Base-by-base conservation (phyloP, 1,140 invertebrate species). In the Nomia melanderi region DNA sequence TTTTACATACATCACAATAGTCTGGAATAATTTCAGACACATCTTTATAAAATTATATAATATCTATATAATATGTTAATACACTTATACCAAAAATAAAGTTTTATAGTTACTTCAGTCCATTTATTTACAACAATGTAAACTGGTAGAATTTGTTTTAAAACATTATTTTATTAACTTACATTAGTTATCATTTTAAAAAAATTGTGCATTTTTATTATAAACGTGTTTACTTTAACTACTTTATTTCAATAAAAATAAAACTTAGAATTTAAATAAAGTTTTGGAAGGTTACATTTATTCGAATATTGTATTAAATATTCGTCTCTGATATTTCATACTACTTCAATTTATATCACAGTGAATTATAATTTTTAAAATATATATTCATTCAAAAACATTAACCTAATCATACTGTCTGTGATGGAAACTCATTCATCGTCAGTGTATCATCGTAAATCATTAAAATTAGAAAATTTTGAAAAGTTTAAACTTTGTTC, bases 401-500 rank as follows among this genome's bases (percentile, higher is more conserved):
- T 1, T 0, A 4, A 20, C 0, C 14, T 17, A 44, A 17, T 0
- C 5, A 44, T 4, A 20, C 11, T 41, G 4, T 4, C 2, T 41
- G 20, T 50, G 25, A 79, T 75, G 72, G 77, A 76, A 60, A 39
- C 39, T 57, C 2, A 63, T 39, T 23, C 64, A 9, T 27, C 66
- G 5, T 3, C 14, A 11, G 20, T 23, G 7, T 69, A 57, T 64
- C 7, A 7, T 39, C 75, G 79, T 4, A 47, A 67, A 6, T 36
- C 27, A 12, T 23, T 73, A 7, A n/a, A 41, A 29, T 69, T 85
- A 11, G 20, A 77, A 14, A 72, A 84, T 14, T 70, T 75, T 23
- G 36, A 65, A 25, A 81, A 66, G 5, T 85, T 85, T 62, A 50
- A 82, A 39, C 4, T 79, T 12, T 27, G 14, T 1, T 29, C 54